Conservation (phyloP, 2,888 invertebrate genomes). For the Oegoconia quadripuncta region DNA sequence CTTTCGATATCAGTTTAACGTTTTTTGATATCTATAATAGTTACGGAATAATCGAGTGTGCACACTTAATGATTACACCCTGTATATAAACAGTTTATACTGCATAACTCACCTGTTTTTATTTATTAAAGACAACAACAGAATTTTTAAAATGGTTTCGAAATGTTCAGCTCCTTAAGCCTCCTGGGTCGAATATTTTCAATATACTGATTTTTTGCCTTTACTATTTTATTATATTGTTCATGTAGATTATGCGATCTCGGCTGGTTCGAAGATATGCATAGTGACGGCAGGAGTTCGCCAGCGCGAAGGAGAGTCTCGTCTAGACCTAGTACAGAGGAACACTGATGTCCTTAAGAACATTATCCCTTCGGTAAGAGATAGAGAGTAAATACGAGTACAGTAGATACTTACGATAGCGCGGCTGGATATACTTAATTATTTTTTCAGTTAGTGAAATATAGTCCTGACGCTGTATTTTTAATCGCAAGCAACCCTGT, state of each 20-base stretch:
- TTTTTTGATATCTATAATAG: too few species aligned
- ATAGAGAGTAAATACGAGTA: neutral
- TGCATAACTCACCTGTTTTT: too few species aligned
- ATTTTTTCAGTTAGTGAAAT: slow-evolving; percentile 81
- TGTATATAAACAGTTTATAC: too few species aligned
- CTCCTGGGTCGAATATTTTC: too few species aligned
- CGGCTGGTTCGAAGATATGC: slow-evolving; percentile 90
- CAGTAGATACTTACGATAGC: neutral
- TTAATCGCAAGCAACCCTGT: slow-evolving; percentile 95
- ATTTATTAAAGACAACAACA: too few species aligned
- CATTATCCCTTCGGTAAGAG: slow-evolving; percentile 85
- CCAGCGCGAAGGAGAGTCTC: slow-evolving; percentile 92
- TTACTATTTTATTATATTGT: too few species aligned
- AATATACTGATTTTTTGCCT: too few species aligned
- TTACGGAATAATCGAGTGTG: too few species aligned
- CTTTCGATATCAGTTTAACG: too few species aligned
- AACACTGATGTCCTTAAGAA: slow-evolving; percentile 93
- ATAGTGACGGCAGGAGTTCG: slow-evolving; percentile 95
- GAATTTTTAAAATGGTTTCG: too few species aligned
- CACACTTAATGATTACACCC: too few species aligned
- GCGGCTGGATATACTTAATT: neutral
- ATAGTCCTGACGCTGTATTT: slow-evolving; percentile 92
- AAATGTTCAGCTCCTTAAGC: too few species aligned
- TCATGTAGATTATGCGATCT: slow-evolving; percentile 83
- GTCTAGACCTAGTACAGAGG: slow-evolving; percentile 92